phyloP scores from a whole-genome alignment of 2,113 vertebrate species.

The Odobenus rosmarus region DNA sequence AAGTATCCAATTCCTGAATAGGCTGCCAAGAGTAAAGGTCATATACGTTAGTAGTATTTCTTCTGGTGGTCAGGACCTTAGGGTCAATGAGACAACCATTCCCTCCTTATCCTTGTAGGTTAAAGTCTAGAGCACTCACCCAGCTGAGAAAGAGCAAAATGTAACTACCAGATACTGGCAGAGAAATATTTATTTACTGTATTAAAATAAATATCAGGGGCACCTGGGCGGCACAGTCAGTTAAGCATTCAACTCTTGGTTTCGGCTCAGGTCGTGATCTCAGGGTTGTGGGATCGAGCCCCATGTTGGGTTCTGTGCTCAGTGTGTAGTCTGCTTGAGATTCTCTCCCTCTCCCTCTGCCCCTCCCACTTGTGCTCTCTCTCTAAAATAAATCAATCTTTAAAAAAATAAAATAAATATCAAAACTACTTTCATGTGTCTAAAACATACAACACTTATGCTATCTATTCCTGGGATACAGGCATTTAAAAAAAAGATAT shows the following conservation, averaged over 20 bases:
- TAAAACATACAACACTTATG: not conserved
- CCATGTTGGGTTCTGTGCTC: not conserved
- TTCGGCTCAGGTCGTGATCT: not conserved
- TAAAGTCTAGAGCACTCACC: not conserved
- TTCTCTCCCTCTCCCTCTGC: not conserved
- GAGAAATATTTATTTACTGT: not conserved
- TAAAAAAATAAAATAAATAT: constrained; percentile 13
- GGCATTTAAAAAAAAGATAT: not conserved
- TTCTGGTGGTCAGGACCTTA: not conserved
- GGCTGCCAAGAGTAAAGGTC: not conserved
- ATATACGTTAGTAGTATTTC: not conserved
- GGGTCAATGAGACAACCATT: not conserved
- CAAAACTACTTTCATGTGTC: not conserved
- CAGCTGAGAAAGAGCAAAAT: not conserved
- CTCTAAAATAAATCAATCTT: not conserved
- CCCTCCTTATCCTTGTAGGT: not conserved
- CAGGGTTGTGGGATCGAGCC: not conserved
- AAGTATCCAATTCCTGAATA: not conserved
- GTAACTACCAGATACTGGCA: not conserved
- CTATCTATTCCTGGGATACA: not conserved
- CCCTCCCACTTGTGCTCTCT: not conserved
- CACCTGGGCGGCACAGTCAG: not conserved
- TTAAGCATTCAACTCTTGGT: not conserved
- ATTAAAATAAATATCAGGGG: not conserved
- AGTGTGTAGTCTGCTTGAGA: not conserved